phyloP scores from a whole-genome alignment of 2,113 vertebrate species.

The Eidolon helvum region DNA sequence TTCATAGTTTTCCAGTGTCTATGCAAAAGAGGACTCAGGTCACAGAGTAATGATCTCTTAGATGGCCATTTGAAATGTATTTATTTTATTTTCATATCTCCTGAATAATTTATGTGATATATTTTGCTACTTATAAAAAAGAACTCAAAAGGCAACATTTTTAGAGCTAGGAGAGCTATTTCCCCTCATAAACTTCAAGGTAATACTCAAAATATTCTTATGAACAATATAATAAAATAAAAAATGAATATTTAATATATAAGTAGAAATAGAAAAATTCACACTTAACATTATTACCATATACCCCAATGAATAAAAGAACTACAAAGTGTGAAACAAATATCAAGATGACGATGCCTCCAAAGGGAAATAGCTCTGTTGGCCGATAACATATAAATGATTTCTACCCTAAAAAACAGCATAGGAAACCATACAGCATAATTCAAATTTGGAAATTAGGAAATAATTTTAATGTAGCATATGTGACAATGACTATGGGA shows the following conservation, averaged over 20 bases:
- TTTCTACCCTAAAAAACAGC: neutral
- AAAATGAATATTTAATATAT: slow-evolving; percentile 50
- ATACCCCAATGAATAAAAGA: slow-evolving; percentile 27
- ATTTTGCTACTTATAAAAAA: slow-evolving; percentile 36
- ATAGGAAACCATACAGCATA: neutral
- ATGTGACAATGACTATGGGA: too few species aligned
- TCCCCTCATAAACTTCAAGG: neutral
- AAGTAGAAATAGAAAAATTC: slow-evolving; percentile 48
- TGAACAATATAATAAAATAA: slow-evolving; percentile 40
- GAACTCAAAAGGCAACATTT: slow-evolving; percentile 55
- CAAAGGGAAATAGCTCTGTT: neutral
- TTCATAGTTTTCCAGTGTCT: slow-evolving; percentile 31
- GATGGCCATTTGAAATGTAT: slow-evolving; percentile 40
- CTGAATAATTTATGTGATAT: slow-evolving; percentile 61
- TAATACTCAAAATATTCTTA: slow-evolving; percentile 11
- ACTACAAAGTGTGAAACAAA: slow-evolving; percentile 23
- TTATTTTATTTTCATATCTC: slow-evolving; percentile 59
- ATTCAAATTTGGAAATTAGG: slow-evolving; percentile 24
- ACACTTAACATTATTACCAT: slow-evolving; percentile 12
- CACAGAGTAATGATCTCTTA: slow-evolving; percentile 48
- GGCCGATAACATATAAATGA: neutral
- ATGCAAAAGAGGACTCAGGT: neutral
- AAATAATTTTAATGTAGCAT: neutral
- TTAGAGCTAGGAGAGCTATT: slow-evolving; percentile 23
- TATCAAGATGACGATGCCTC: neutral